Evolutionary conservation across 1,140 invertebrate genomes (phyloP), one percentile per base, ranked within the genome.

Genomic region (Cydia strobilella): DNA sequence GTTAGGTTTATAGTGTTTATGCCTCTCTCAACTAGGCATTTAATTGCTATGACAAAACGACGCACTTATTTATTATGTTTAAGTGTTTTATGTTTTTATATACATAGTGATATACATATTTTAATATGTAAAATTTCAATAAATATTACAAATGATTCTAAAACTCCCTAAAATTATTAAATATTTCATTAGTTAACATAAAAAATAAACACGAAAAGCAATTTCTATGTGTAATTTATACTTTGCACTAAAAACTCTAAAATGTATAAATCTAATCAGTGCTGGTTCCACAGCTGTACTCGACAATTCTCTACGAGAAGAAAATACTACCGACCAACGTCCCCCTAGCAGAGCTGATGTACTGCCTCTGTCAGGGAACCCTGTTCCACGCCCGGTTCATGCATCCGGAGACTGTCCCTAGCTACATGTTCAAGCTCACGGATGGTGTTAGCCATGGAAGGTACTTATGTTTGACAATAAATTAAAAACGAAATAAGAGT

Each of bases 221-320:
- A 35, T 35, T 7, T 27, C 25, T 27, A 27, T 27, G 25, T 27
- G 6, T 42, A 13, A 42, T 39, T 39, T 39, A 3, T 0, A 13
- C 13, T 51, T 51, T 51, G 3, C 12, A 15, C 15, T 48, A 15
- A 51, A n/a, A 18, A 51, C 35, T 39, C 7, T 12, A 48, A 15
- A 13, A 4, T 15, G 15, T 48, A 48, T 15, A 48, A 15, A 48
- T 9, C n/a, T 51, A n/a, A 51, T 7, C n/a, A 4, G n/a, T 51
- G 13, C n/a, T 85, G 48, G 2, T 13, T 25, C 20, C 42, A 2
- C 80, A 93, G 91, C 31, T 93, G 1, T 91, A 84, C 66, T 85
- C 87, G 45, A 93, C 91, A 10, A 87, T 86, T 69, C 77, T 93
- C 13, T 93, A 93, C 72, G 93, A 93, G 65, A 90, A 90, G 81